phyloP scores from a whole-genome alignment of 2,888 invertebrate species.

The Orthosia cruda region DNA sequence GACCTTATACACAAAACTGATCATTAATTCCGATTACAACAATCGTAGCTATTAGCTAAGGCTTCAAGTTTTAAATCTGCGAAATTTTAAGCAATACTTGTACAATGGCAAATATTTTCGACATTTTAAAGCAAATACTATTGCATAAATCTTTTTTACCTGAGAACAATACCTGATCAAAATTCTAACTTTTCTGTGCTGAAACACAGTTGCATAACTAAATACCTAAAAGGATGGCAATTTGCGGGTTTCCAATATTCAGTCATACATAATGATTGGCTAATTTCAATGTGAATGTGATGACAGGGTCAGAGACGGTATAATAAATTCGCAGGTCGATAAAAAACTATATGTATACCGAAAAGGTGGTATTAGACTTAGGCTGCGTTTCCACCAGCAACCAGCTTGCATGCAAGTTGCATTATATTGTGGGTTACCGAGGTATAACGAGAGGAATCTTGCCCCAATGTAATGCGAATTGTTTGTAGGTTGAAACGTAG shows the following conservation, averaged over 20 bases:
- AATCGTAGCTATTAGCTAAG: too few species aligned
- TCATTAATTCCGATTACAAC: constrained; percentile 20
- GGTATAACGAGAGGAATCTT: too few species aligned
- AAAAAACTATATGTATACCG: neutral
- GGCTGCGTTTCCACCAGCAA: too few species aligned
- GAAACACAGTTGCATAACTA: constrained; percentile 10
- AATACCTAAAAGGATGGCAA: neutral
- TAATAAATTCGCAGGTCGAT: neutral
- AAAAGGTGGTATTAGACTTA: neutral
- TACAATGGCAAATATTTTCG: constrained; percentile 37
- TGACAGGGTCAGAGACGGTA: neutral
- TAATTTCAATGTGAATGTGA: neutral
- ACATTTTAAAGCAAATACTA: constrained; percentile 25
- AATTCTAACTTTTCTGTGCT: neutral
- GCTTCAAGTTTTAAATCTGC: neutral
- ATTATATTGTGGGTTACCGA: too few species aligned
- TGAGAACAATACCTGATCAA: neutral
- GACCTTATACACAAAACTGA: constrained; percentile 19
- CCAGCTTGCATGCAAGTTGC: too few species aligned
- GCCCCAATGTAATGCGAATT: too few species aligned
- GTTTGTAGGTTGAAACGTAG: too few species aligned
- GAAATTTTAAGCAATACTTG: constrained; percentile 24
- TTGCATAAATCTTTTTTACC: constrained; percentile 7
- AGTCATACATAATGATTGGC: neutral
- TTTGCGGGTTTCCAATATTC: neutral